phyloP scores from a whole-genome alignment of 2,888 invertebrate species.

The Ornithoptera priamus region DNA sequence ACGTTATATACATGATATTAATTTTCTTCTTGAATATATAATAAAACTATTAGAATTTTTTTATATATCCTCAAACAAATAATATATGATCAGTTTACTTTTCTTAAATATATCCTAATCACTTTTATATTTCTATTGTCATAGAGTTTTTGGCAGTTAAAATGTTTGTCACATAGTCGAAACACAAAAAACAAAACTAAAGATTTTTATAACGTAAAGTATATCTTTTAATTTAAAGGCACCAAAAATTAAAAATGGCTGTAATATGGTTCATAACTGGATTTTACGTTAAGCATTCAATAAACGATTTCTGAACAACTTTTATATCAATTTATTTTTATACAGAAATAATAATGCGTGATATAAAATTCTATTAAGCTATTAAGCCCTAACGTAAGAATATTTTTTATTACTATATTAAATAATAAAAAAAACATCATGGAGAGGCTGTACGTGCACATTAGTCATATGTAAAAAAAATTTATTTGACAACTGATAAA shows the following conservation, averaged over 20 bases:
- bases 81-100: not conserved
- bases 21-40: not conserved
- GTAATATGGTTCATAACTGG: too few species aligned
- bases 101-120: not conserved
- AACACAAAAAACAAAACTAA: not conserved
- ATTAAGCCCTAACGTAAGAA: too few species aligned
- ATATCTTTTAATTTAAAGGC: too few species aligned
- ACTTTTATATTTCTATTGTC: not conserved
- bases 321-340: too few species aligned
- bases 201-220: too few species aligned
- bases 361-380: too few species aligned
- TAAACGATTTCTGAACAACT: too few species aligned
- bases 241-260: too few species aligned
- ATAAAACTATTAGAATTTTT: not conserved
- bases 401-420: too few species aligned
- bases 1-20: conserved; percentile 60
- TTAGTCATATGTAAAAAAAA: not conserved
- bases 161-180: not conserved
- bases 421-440: not conserved
- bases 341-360: too few species aligned
- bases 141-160: not conserved
- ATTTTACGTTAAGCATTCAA: too few species aligned
- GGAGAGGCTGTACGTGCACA: not conserved
- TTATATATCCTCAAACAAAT: not conserved
- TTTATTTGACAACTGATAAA: not conserved